Evolutionary conservation across 2,797 vertebrate species (phyloP), one percentile per base, ranked within the genome.

Genomic region (Orientallactaga sibirica): DNA sequence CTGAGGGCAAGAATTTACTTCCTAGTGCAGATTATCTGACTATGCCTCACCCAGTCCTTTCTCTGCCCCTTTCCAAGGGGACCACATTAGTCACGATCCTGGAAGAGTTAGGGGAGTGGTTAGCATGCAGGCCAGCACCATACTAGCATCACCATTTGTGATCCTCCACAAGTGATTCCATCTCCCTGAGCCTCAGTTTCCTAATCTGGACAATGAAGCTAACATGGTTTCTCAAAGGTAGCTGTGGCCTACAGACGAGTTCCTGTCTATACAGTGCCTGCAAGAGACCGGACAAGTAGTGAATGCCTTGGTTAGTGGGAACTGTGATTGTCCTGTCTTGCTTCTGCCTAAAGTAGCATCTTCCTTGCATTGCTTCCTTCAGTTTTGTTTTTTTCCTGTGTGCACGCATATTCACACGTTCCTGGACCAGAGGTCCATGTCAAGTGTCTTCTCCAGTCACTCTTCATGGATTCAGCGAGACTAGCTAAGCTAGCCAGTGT

Each of bases 111-210:
- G 20, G 10, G 20, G 12, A 0, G 24, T 11, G 33, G 16, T 2
- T 74, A 29, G 2, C 22, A 82, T 8, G 27, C 19, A 79, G 81
- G 61, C 66, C 58, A 33, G 68, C 48, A 43, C 8, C 18, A 3
- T 12, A 9, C 48, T 48, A 48, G 48, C 48, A 48, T 48, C 7
- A 48, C 7, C 48, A 48, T 48, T 22, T 62, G 61, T 16, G 20
- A 62, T 62, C 61, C 61, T 6, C 15, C 15, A 22, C 20, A 62
- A 62, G 62, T 64, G 62, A 64, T 24, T 64, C 62, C 24, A 43
- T 86, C 83, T 89, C 62, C 41, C 74, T 4, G 27, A 94, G 68
- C 43, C 52, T 81, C 81, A 64, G 71, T 66, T 75, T 91, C 2
- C 78, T 86, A 33, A 62, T 48, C 71, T 86, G 29, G 41, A 75